Percentiles rank a stretch among this genome's conserved stretches.
phyloP scores from a whole-genome alignment of 2,113 vertebrate species.

The Thamnophis sirtalis region DNA sequence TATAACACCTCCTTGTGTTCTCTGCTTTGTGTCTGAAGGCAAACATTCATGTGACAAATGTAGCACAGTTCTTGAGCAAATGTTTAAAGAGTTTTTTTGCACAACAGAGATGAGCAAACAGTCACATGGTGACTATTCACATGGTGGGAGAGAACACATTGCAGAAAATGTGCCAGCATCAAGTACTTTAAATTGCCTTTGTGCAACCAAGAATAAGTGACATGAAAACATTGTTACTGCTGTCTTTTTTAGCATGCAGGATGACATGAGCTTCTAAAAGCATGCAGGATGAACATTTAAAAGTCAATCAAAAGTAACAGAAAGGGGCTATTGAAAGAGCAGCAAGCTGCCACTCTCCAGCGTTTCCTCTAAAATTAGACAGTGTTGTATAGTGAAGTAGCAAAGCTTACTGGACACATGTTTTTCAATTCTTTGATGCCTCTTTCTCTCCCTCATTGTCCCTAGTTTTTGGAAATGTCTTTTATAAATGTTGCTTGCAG shows the following conservation, averaged over 20 bases:
- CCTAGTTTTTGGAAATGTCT: neutral
- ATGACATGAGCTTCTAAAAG: neutral
- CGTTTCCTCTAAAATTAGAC: neutral
- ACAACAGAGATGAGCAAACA: constrained; percentile 50
- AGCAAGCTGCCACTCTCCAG: neutral
- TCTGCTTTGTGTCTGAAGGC: constrained; percentile 59
- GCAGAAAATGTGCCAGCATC: constrained; percentile 52
- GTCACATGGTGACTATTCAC: constrained; percentile 38
- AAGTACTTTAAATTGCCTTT: constrained; percentile 52
- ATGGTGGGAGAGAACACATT: constrained; percentile 48
- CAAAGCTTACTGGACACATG: neutral
- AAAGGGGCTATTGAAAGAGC: neutral
- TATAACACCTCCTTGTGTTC: constrained; percentile 60
- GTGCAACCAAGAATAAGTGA: constrained; percentile 46
- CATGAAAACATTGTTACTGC: constrained; percentile 24
- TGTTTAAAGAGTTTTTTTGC: constrained; percentile 64
- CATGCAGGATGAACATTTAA: neutral
- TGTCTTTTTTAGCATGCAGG: constrained; percentile 16
- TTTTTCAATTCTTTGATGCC: neutral
- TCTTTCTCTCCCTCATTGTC: neutral
- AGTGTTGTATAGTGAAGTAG: neutral
- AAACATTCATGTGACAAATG: constrained; percentile 56
- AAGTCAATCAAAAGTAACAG: neutral
- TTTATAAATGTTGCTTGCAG: neutral
- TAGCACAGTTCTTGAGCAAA: constrained; percentile 58